These are phyloP conservation scores for Rutilus rutilus DNA, from an alignment of 2,113 vertebrate species.

Conservation along the genomic window DNA sequence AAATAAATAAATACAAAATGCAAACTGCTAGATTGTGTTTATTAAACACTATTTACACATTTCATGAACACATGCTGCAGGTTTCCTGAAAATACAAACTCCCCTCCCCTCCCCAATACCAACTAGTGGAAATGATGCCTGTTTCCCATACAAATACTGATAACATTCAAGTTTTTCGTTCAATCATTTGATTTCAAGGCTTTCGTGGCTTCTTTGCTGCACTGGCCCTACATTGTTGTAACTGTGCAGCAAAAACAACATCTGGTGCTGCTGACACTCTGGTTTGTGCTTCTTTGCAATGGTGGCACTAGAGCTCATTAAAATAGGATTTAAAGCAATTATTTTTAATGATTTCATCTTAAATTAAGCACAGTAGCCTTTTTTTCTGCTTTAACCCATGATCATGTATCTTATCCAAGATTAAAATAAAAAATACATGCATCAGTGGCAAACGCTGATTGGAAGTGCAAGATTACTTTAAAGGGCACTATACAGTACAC, in stretches of 20 bases:
- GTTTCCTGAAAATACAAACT: conserved; percentile 61
- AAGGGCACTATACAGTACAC: conserved; percentile 10
- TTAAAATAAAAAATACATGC: conserved; percentile 48
- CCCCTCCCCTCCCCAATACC: background rate
- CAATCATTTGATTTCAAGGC: conserved; percentile 70
- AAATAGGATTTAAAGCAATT: conserved; percentile 58
- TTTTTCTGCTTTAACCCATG: conserved; percentile 64
- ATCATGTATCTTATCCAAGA: conserved; percentile 56
- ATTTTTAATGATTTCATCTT: conserved; percentile 11
- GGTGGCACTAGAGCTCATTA: conserved; percentile 67
- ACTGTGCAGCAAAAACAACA: conserved; percentile 77
- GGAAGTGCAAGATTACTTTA: conserved; percentile 60
- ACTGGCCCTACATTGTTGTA: conserved; percentile 72
- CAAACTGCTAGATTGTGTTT: conserved; percentile 65
- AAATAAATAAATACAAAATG: conserved; percentile 31
- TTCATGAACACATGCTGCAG: conserved; percentile 79
- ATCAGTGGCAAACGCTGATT: conserved; percentile 41
- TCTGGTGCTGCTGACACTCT: conserved; percentile 73
- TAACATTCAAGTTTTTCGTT: conserved; percentile 75
- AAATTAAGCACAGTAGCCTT: conserved; percentile 1
- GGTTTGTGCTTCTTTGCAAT: conserved; percentile 81
- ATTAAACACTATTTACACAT: conserved; percentile 79
- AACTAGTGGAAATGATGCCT: conserved; percentile 67
- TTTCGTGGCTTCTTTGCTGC: conserved; percentile 59
- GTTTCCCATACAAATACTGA: conserved; percentile 69